Conservation (phyloP, 2,113 vertebrate genomes). For the Leptocoma aspasia region DNA sequence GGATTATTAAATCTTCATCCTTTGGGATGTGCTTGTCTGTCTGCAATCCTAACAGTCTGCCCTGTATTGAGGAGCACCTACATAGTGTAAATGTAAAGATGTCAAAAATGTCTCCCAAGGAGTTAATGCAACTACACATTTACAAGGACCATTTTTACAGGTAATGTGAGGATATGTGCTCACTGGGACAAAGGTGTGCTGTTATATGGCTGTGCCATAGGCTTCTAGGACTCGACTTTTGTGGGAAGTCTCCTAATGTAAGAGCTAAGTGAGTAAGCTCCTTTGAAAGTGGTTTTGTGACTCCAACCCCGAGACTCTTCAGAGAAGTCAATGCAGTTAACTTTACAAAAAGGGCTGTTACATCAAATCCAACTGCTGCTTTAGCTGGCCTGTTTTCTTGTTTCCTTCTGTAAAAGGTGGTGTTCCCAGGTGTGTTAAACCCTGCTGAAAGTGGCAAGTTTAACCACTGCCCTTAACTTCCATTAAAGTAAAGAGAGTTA, state of each 20-base stretch:
- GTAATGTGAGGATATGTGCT: not conserved
- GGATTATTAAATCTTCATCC: not conserved
- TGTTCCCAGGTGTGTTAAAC: slow-evolving; percentile 19
- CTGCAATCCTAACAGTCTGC: not conserved
- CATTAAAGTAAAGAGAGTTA: slow-evolving; percentile 50
- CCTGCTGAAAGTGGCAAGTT: slow-evolving; percentile 8
- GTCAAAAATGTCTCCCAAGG: not conserved
- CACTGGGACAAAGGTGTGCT: not conserved
- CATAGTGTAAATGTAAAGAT: not conserved
- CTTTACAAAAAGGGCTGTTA: not conserved
- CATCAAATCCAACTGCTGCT: not conserved
- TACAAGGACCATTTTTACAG: not conserved
- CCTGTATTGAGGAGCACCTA: not conserved
- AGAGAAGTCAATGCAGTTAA: not conserved
- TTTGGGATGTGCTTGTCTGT: not conserved
- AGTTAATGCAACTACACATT: not conserved
- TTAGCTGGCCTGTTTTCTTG: not conserved
- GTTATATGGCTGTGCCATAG: not conserved
- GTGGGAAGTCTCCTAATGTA: not conserved
- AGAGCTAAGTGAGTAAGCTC: not conserved
- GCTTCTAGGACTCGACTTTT: not conserved
- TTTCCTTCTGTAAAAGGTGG: not conserved
- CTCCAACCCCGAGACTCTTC: not conserved
- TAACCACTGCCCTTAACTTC: slow-evolving; percentile 11
- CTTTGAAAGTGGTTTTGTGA: not conserved